These are phyloP conservation scores for Catocala fraxini DNA, from an alignment of 2,888 invertebrate species.

Conservation along the genomic window DNA sequence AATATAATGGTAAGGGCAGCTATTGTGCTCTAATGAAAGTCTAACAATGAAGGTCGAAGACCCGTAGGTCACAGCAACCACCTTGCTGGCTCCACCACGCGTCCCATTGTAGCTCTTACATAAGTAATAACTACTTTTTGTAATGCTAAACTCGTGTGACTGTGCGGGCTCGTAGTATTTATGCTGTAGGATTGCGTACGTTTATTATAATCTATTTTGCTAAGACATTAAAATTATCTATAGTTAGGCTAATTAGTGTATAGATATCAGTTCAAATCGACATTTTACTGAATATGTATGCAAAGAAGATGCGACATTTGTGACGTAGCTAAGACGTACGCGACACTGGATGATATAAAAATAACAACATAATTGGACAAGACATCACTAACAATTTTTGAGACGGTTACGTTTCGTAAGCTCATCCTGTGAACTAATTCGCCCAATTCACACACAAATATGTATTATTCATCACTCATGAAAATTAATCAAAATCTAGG, in stretches of 20 bases:
- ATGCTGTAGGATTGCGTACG: neutral
- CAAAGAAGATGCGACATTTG: no score
- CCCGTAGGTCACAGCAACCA: slow-evolving; percentile 77
- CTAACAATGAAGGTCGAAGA: slow-evolving; percentile 84
- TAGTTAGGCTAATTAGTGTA: neutral
- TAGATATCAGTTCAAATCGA: neutral
- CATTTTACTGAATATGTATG: no score
- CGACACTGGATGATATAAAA: slow-evolving; percentile 18
- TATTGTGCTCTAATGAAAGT: slow-evolving; percentile 78
- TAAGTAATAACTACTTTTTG: slow-evolving; percentile 42
- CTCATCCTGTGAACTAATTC: slow-evolving; percentile 16
- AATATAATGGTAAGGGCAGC: slow-evolving; percentile 43
- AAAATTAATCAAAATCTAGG: no score
- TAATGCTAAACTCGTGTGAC: slow-evolving; percentile 25
- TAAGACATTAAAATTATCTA: neutral
- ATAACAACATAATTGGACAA: slow-evolving; percentile 38
- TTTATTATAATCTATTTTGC: neutral
- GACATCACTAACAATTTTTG: slow-evolving; percentile 32
- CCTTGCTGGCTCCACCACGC: slow-evolving; percentile 57
- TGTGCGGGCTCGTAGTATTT: slow-evolving; percentile 6
- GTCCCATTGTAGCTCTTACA: slow-evolving; percentile 53
- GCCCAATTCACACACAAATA: neutral
- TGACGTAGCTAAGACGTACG: slow-evolving; percentile 1
- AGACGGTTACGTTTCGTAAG: slow-evolving; percentile 22
- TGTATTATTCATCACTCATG: no score